phyloP scores from a whole-genome alignment of 1,140 invertebrate genomes.

The Diuraphis noxia region DNA sequence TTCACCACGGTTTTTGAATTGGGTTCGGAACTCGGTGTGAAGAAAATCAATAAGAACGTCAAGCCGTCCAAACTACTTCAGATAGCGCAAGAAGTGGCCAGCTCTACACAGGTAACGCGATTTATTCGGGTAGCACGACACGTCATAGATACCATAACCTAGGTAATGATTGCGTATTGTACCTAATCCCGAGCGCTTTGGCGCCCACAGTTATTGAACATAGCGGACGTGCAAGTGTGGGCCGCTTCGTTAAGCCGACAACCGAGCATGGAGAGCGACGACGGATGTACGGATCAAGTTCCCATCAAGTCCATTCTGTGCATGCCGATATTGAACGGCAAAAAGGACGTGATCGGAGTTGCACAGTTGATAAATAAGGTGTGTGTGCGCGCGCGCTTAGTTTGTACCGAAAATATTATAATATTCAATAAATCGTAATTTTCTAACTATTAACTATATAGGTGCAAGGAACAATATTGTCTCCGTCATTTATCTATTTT shows the following conservation, averaged over 20 bases:
- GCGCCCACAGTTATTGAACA: slow-evolving; percentile 63
- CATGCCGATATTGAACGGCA: slow-evolving; percentile 90
- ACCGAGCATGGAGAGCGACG: slow-evolving; percentile 21
- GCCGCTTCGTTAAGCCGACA: slow-evolving; percentile 61
- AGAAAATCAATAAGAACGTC: slow-evolving; percentile 47
- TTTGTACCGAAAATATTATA: not conserved
- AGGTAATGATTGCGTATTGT: not conserved
- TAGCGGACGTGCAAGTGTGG: slow-evolving; percentile 76
- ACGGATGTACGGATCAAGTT: slow-evolving; percentile 61
- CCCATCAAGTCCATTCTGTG: slow-evolving; percentile 76
- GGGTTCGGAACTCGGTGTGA: slow-evolving; percentile 60
- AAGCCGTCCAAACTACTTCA: slow-evolving; percentile 51
- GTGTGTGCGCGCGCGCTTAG: slow-evolving; percentile 26
- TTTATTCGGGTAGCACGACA: not conserved
- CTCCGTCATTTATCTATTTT: not conserved
- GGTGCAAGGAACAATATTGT: not conserved
- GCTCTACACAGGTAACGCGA: slow-evolving; percentile 67
- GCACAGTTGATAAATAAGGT: slow-evolving; percentile 94
- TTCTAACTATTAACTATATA: not conserved
- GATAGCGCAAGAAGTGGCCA: slow-evolving; percentile 80
- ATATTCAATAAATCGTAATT: not conserved
- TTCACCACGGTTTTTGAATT: slow-evolving; percentile 84
- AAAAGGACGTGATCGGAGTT: slow-evolving; percentile 85
- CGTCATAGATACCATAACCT: not conserved
- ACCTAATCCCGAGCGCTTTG: not conserved